These are phyloP conservation scores for Carollia perspicillata DNA, from an alignment of 2,113 vertebrate species.

Conservation along the genomic window DNA sequence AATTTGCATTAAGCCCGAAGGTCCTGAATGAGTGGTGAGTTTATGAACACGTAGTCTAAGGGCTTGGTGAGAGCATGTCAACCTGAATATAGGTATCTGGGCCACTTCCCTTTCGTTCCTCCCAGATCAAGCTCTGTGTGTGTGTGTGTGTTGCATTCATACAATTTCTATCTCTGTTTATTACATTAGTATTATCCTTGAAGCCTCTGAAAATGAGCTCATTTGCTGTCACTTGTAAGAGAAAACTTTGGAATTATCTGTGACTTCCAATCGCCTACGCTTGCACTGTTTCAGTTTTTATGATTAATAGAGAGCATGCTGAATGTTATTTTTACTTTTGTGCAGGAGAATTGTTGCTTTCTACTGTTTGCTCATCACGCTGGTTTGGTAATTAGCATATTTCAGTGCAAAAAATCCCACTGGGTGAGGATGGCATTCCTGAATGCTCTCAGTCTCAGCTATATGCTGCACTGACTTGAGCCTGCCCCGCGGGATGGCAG, in stretches of 20 bases:
- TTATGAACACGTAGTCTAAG: conserved; percentile 28
- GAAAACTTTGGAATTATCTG: conserved; percentile 13
- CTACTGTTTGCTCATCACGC: neutral
- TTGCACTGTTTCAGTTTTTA: neutral
- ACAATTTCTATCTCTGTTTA: conserved; percentile 33
- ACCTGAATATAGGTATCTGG: conserved; percentile 16
- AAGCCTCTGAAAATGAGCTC: conserved; percentile 54
- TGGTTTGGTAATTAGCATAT: conserved; percentile 16
- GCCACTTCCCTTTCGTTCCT: neutral
- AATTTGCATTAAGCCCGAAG: conserved; percentile 66
- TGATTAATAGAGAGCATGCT: neutral
- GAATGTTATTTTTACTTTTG: neutral
- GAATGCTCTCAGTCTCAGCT: neutral
- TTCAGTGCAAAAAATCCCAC: conserved; percentile 6
- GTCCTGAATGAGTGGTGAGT: conserved; percentile 54
- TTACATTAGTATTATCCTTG: conserved; percentile 18
- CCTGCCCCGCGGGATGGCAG: neutral
- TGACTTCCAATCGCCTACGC: neutral
- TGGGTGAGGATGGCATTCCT: neutral
- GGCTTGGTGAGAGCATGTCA: neutral
- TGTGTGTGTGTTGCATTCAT: neutral
- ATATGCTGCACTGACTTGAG: neutral
- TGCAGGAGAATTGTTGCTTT: neutral
- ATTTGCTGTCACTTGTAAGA: neutral
- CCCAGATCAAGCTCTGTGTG: neutral